Evolutionary conservation across 2,888 invertebrate genomes (phyloP).

Genomic region (Dicranocentrus wangi): DNA sequence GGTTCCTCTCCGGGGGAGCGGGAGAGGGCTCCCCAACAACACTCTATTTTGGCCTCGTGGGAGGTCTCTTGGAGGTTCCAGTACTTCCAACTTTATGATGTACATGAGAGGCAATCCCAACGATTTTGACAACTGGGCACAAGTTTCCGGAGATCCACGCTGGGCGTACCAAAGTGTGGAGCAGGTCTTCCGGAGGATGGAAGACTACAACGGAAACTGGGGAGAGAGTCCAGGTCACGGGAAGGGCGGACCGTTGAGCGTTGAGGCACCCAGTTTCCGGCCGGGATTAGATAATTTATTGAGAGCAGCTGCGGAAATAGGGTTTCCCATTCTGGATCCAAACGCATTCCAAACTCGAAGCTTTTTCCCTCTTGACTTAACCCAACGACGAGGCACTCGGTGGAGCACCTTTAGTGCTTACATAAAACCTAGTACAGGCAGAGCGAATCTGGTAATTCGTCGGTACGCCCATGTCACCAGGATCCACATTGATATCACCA

Average conservation of each 20-base stretch:
- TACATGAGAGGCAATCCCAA: conserved; percentile 79
- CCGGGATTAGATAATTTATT: conserved; percentile 17
- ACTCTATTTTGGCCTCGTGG: conserved; percentile 17
- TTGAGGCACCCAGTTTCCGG: conserved; percentile 10
- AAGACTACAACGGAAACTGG: conserved; percentile 25
- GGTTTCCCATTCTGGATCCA: conserved; percentile 6
- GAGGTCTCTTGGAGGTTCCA: conserved; percentile 27
- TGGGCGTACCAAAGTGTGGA: conserved; percentile 54
- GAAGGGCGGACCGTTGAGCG: conserved; percentile 12
- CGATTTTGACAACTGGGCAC: conserved; percentile 81
- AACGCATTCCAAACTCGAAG: conserved; percentile 45
- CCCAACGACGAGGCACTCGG: neutral
- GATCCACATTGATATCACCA: conserved; percentile 43
- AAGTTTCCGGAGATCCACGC: conserved; percentile 71
- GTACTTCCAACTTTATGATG: conserved; percentile 23
- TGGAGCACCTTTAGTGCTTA: conserved; percentile 64
- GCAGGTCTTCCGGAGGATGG: neutral
- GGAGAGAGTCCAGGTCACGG: conserved; percentile 1
- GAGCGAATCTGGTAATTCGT: conserved; percentile 87
- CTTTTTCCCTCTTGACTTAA: conserved; percentile 14
- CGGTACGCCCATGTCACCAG: conserved; percentile 87
- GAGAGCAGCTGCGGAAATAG: conserved; percentile 13
- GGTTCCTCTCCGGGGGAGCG: conserved; percentile 15
- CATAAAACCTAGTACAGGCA: conserved; percentile 78
- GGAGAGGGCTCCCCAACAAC: neutral